These are phyloP conservation scores for Nebria ingens DNA, from an alignment of 1,140 invertebrate genomes.

Conservation along the genomic window DNA sequence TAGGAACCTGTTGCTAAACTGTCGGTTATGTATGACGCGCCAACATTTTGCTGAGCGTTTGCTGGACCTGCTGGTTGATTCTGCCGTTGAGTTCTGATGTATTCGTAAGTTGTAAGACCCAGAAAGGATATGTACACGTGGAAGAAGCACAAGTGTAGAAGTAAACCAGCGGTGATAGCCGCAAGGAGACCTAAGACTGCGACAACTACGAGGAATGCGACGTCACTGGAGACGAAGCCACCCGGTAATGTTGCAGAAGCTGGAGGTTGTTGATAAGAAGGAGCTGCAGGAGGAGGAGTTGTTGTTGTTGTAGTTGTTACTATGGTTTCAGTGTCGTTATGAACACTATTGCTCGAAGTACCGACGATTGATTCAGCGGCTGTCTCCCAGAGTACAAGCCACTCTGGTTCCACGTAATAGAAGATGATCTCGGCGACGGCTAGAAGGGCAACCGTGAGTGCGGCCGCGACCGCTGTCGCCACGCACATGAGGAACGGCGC, in stretches of 20 bases:
- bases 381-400: conserved; percentile 38
- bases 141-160: conserved; percentile 82
- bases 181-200: conserved; percentile 56
- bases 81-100: conserved; percentile 54
- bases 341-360: too few relatives aligned
- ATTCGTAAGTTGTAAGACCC: conserved; percentile 84
- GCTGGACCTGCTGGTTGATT: conserved; percentile 16
- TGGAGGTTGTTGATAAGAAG: too few relatives aligned
- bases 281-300: conserved; percentile 28
- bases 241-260: conserved; percentile 27
- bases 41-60: conserved; percentile 13
- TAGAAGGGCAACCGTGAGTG: conserved; percentile 55
- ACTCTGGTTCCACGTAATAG: conserved; percentile 44
- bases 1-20: background rate
- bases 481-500: conserved; percentile 75
- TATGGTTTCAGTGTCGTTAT: background rate
- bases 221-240: conserved; percentile 41
- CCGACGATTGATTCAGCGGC: conserved; percentile 11
- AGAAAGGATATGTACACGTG: conserved; percentile 78
- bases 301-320: conserved; percentile 22
- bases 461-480: conserved; percentile 66
- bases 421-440: conserved; percentile 56
- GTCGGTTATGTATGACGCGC: conserved; percentile 9
- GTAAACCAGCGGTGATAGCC: conserved; percentile 60
- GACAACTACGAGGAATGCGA: conserved; percentile 52